Conservation (phyloP, 2,888 invertebrate species). For the Chaetogeoica ovagalla region DNA sequence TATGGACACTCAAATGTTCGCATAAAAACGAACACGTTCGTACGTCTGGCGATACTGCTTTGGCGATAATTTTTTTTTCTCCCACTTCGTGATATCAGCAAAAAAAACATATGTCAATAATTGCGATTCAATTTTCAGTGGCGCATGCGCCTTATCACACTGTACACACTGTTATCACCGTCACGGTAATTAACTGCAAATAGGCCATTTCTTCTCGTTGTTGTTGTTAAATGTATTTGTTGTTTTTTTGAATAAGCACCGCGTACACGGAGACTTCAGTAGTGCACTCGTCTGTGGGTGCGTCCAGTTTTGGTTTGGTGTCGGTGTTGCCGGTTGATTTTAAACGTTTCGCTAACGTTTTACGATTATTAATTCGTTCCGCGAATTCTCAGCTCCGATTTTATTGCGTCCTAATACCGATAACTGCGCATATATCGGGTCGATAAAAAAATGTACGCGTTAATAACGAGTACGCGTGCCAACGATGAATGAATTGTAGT, state of each 20-base stretch:
- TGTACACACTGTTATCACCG: conserved; percentile 17
- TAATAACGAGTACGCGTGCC: too few relatives aligned
- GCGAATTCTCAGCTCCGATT: not conserved
- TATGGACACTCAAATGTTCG: too few relatives aligned
- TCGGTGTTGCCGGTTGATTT: too few relatives aligned
- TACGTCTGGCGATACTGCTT: too few relatives aligned
- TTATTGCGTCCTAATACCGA: not conserved
- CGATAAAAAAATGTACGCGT: not conserved
- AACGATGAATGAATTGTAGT: not conserved
- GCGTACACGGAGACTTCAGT: too few relatives aligned
- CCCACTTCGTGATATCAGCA: too few relatives aligned
- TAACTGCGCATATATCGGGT: not conserved
- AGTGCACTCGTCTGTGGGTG: not conserved
- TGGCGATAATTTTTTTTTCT: too few relatives aligned
- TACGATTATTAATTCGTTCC: not conserved
- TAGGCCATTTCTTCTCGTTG: not conserved
- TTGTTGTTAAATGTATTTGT: not conserved
- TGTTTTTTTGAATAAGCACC: not conserved
- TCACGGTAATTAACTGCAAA: not conserved
- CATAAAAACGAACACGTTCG: too few relatives aligned
- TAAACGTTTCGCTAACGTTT: not conserved
- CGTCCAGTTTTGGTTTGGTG: too few relatives aligned
- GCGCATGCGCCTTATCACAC: conserved; percentile 45
- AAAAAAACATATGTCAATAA: conserved; percentile 25
- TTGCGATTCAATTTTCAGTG: not conserved